phyloP scores from a whole-genome alignment of 2,113 vertebrate species.

The Plecotus auritus region DNA sequence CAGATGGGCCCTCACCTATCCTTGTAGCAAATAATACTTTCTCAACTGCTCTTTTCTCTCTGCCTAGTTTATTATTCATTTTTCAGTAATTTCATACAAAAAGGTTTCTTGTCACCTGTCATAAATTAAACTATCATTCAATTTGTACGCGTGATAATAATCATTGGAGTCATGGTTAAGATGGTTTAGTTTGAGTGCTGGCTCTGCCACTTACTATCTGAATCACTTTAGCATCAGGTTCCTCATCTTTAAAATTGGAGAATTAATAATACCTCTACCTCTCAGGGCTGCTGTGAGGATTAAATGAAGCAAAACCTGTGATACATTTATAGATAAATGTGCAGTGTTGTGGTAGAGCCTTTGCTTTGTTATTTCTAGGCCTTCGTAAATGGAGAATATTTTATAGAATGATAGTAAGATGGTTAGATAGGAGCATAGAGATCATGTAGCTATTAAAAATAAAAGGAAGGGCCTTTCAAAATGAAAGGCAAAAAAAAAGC shows the following conservation, averaged over 20 bases:
- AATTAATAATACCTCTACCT: background rate
- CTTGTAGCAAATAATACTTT: background rate
- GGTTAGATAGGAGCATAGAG: background rate
- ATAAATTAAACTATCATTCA: background rate
- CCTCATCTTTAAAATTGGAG: slow-evolving; percentile 12
- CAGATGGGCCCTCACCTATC: background rate
- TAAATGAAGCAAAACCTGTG: slow-evolving; percentile 23
- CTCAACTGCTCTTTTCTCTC: background rate
- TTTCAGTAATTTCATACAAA: background rate
- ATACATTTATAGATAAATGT: background rate
- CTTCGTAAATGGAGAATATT: background rate
- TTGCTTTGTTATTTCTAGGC: slow-evolving; percentile 9
- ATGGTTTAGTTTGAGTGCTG: background rate
- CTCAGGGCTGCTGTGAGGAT: background rate
- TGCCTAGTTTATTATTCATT: background rate
- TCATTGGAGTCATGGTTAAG: background rate
- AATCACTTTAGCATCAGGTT: slow-evolving; percentile 31
- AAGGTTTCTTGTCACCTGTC: background rate
- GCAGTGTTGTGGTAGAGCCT: background rate
- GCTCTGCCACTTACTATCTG: background rate
- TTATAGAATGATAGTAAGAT: background rate
- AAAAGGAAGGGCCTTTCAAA: background rate
- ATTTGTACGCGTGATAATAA: background rate
- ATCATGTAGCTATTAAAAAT: background rate
- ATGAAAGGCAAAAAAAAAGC: background rate